Conservation (phyloP, 2,113 vertebrate genomes). For the Mormyrus iriodes region DNA sequence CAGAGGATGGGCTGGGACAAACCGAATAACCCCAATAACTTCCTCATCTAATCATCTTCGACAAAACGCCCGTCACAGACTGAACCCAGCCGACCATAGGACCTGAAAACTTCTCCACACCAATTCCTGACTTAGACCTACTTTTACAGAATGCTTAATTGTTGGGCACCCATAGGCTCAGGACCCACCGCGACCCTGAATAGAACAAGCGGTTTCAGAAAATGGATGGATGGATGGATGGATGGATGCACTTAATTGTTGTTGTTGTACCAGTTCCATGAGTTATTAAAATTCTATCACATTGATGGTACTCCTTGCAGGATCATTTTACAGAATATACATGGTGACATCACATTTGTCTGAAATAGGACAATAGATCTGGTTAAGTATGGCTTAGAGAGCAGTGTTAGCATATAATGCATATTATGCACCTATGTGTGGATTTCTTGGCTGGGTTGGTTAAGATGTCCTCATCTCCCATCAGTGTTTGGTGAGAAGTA, state of each 20-base stretch:
- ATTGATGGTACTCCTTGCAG: neutral
- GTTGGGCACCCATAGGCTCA: neutral
- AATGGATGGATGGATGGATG: neutral
- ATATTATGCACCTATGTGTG: neutral
- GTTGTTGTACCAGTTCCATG: neutral
- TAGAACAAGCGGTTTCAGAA: neutral
- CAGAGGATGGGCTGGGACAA: neutral
- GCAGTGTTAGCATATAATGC: neutral
- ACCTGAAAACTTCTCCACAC: neutral
- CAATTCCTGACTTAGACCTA: neutral
- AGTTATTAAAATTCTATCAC: neutral
- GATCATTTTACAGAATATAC: neutral
- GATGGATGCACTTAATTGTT: neutral
- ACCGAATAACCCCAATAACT: neutral
- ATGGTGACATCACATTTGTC: neutral
- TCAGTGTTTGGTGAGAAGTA: neutral
- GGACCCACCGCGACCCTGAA: neutral
- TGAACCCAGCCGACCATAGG: neutral
- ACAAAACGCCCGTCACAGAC: neutral
- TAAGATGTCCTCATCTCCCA: neutral
- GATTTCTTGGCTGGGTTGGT: neutral
- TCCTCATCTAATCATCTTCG: neutral
- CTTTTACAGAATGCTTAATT: neutral
- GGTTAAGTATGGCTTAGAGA: neutral
- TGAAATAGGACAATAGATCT: neutral